Conservation (phyloP, 30 jellyfish, hydroid and myxozoan genomes). For the Cassiopea xamachana region DNA sequence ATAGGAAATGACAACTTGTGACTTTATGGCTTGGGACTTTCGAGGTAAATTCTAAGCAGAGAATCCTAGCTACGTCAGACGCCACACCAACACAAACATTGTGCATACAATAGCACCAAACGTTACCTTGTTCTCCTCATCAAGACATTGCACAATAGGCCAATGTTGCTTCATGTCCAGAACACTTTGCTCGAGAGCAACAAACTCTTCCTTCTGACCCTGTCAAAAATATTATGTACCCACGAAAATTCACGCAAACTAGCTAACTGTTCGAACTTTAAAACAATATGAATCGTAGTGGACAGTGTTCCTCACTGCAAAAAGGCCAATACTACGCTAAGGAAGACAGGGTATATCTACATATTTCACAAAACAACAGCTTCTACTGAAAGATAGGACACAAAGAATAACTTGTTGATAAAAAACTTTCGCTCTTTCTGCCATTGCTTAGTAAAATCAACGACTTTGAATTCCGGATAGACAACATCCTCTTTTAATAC, state of each 20-base stretch:
- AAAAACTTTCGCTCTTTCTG: neutral
- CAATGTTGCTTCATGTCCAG: constrained; percentile 1
- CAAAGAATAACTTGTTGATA: neutral
- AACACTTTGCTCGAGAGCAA: constrained; percentile 22
- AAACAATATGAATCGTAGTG: too few relatives aligned
- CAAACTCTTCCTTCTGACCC: constrained; percentile 6
- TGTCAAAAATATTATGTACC: neutral
- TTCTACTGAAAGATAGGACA: neutral
- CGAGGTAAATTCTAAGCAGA: neutral
- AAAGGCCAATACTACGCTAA: neutral
- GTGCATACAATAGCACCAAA: neutral
- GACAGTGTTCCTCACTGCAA: neutral
- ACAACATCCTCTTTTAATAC: constrained; percentile 12
- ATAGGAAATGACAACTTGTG: too few relatives aligned
- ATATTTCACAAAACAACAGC: neutral
- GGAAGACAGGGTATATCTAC: neutral
- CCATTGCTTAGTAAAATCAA: constrained; percentile 36
- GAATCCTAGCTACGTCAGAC: neutral
- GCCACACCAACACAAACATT: neutral
- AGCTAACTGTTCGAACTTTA: too few relatives aligned
- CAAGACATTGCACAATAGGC: neutral
- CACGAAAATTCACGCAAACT: too few relatives aligned
- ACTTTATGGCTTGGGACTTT: neutral
- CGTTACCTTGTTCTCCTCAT: constrained; percentile 24
- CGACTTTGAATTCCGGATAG: constrained; percentile 27